Conservation (phyloP, 2,797 vertebrate genomes). For the Phrynocephalus vlangalii region DNA sequence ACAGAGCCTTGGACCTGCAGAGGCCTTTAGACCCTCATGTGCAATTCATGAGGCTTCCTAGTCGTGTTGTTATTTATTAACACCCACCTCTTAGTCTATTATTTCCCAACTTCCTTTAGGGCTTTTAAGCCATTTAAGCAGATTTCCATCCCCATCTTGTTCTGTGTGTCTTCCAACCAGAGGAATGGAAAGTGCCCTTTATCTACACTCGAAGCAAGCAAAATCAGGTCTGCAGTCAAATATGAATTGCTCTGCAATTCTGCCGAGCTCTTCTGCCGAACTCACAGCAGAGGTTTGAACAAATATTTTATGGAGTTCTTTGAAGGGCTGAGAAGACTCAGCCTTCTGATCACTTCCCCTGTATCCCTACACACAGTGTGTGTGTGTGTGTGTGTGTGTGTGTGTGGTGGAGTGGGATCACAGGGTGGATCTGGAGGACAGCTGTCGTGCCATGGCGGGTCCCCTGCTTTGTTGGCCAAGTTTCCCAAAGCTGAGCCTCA, state of each 20-base stretch:
- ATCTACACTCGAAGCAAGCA: slow-evolving; percentile 20
- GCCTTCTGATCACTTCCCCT: neutral
- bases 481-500: no score
- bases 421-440: neutral
- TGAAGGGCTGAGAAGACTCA: neutral
- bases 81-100: neutral
- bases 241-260: slow-evolving; percentile 6
- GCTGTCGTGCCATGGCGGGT: neutral
- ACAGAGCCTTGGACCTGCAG: no score
- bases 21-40: no score
- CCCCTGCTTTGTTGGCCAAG: no score
- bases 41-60: no score
- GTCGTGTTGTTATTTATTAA: neutral
- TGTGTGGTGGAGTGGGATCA: neutral
- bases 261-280: neutral
- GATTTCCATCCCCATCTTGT: neutral
- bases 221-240: slow-evolving; percentile 11
- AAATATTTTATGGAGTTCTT: slow-evolving; percentile 10
- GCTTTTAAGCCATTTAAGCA: neutral
- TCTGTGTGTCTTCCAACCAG: neutral
- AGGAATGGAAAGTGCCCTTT: neutral
- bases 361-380: neutral
- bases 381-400: no score
- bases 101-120: neutral
- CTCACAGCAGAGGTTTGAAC: neutral